These are phyloP conservation scores for Digitonthophagus gazella DNA, from an alignment of 2,888 invertebrate species.

Conservation along the genomic window DNA sequence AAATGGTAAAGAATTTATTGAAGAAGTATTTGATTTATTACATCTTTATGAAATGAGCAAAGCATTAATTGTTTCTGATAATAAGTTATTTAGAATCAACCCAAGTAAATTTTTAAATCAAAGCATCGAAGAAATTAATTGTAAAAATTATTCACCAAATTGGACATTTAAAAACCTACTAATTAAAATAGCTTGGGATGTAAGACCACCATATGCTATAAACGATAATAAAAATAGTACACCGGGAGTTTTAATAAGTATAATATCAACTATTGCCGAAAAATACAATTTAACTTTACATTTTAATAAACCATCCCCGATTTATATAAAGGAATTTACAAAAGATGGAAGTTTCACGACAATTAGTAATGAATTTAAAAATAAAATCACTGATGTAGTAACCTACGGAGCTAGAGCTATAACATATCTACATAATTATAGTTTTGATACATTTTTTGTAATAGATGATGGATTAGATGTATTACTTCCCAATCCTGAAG, in stretches of 20 bases:
- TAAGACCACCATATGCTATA: background rate
- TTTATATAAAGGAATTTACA: background rate
- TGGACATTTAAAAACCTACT: background rate
- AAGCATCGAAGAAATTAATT: background rate
- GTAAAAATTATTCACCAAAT: background rate
- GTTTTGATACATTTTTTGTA: background rate
- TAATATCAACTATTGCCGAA: background rate
- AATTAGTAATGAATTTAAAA: background rate
- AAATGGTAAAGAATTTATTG: too few species aligned
- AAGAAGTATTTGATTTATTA: too few species aligned
- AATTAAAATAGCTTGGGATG: background rate
- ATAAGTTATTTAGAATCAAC: background rate
- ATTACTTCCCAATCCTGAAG: background rate
- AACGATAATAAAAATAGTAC: conserved; percentile 8
- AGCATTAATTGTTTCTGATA: background rate
- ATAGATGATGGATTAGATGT: background rate
- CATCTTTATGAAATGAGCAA: too few species aligned
- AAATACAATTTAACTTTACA: background rate
- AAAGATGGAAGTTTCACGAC: background rate
- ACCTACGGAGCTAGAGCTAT: background rate
- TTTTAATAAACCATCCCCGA: conserved; percentile 1
- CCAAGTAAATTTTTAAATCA: background rate
- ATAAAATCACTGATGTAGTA: background rate
- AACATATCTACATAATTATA: background rate
- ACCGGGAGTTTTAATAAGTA: conserved; percentile 7